These are phyloP conservation scores for Peromyscus californicus DNA, from an alignment of 2,113 vertebrate species.

Conservation along the genomic window DNA sequence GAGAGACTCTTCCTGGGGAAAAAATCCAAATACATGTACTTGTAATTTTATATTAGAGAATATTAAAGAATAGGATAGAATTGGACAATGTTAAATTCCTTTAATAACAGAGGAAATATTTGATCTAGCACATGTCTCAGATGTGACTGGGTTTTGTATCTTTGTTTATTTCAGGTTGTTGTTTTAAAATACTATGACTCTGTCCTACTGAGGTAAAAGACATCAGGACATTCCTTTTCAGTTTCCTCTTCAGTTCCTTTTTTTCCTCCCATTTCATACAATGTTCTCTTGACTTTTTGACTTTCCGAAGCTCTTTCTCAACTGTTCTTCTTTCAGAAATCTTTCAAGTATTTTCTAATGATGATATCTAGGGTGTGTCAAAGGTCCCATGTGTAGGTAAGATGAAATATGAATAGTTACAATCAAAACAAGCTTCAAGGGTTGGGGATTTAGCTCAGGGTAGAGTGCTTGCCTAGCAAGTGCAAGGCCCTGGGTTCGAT, in stretches of 20 bases:
- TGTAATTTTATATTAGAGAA: neutral
- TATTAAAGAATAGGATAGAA: neutral
- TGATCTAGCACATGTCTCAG: neutral
- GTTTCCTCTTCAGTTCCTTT: neutral
- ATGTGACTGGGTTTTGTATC: neutral
- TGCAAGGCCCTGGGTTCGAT: too few species aligned
- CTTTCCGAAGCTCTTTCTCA: neutral
- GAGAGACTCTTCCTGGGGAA: neutral
- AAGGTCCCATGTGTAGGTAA: neutral
- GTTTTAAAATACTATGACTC: neutral
- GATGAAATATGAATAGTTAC: neutral
- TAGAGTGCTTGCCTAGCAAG: too few species aligned
- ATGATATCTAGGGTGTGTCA: neutral
- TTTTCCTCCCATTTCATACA: neutral
- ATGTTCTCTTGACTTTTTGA: accelerated
- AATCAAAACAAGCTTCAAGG: neutral
- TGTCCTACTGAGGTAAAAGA: neutral
- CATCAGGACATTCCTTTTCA: neutral
- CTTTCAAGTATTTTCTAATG: neutral
- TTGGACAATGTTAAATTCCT: neutral
- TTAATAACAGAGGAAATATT: neutral
- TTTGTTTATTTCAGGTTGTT: neutral
- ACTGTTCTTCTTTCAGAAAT: neutral
- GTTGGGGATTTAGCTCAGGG: too few species aligned
- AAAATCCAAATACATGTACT: neutral